Evolutionary conservation across 1,140 invertebrate genomes (phyloP), one percentile per base, ranked within the genome.

Genomic region (Hypsibius dujardini): DNA sequence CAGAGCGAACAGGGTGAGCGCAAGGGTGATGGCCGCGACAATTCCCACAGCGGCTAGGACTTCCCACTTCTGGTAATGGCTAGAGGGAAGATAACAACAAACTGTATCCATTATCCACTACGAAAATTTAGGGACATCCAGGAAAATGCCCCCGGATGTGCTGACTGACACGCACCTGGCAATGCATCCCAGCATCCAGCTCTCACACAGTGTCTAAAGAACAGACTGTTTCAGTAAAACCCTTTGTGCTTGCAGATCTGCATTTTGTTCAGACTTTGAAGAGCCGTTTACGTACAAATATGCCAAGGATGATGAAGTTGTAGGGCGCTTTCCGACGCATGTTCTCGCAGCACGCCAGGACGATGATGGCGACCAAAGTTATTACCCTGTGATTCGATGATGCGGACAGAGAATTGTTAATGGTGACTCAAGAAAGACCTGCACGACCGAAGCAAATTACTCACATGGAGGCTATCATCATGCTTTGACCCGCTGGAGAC

Each of bases 1-100:
- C 79, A 94, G 87, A 28, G 92, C 90, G 80, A 95, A 97, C 2
- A 95, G 72, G 0, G 92, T 95, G 40, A 96, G 79, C 0, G 84
- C 87, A 1, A 95, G 78, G 74, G 87, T 88, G 47, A 94, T 85
- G 0, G 85, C 87, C 2, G 87, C 84, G 47, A 88, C 90, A 69
- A 93, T 86, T 3, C 87, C 88, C 46, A 88, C 86, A 0, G 90
- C 90, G 77, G 90, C 81, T 70, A 92, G 76, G 7, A 93, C 88
- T 14, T 76, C 73, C 14, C 78, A 72, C 46, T 73, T 71, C 50
- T 80, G 71, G 73, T 76, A 78, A 40, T 46, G 59, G 70, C 70
- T n/a, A 62, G 71, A 71, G 67, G 69, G 7, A 56, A 46, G 84
- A 87, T 75, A 45, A 77, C 73, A n/a, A 59, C 73, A 74, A 72